Evolutionary conservation across 2,797 vertebrate genomes (phyloP).

Genomic region (Semotilus atromaculatus): DNA sequence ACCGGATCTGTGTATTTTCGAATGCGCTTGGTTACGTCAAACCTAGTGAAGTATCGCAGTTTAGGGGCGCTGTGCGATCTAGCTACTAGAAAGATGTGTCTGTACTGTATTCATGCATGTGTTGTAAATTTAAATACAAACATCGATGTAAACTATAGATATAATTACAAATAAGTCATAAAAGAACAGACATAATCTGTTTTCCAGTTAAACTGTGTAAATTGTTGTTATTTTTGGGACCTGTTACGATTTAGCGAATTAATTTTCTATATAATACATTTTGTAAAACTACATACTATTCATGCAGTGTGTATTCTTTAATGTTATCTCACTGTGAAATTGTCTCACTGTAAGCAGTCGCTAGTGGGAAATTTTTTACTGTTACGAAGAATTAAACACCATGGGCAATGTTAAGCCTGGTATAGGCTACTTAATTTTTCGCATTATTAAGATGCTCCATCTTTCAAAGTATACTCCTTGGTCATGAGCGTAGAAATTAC

Average conservation of each 20-base stretch:
- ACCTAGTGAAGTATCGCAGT: slow-evolving; percentile 43
- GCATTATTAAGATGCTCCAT: too few species aligned
- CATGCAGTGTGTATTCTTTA: too few species aligned
- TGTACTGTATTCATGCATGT: neutral
- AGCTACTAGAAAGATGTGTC: neutral
- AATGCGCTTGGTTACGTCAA: slow-evolving; percentile 30
- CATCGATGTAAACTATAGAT: neutral
- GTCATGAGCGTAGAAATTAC: neutral
- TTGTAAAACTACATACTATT: neutral
- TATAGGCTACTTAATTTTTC: neutral
- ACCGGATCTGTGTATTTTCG: slow-evolving; percentile 28
- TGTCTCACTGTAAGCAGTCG: neutral
- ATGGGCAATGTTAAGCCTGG: neutral
- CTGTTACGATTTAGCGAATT: neutral
- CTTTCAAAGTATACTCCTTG: neutral
- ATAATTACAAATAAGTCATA: neutral
- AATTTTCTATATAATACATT: neutral
- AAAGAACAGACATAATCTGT: neutral
- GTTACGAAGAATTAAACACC: neutral
- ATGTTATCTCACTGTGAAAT: too few species aligned
- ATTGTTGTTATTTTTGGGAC: neutral
- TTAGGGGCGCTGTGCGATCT: slow-evolving; percentile 2
- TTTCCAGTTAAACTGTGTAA: neutral
- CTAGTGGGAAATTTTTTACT: neutral
- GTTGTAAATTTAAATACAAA: neutral